phyloP scores from a whole-genome alignment of 2,888 invertebrate genomes.

The Lamproptera curius region DNA sequence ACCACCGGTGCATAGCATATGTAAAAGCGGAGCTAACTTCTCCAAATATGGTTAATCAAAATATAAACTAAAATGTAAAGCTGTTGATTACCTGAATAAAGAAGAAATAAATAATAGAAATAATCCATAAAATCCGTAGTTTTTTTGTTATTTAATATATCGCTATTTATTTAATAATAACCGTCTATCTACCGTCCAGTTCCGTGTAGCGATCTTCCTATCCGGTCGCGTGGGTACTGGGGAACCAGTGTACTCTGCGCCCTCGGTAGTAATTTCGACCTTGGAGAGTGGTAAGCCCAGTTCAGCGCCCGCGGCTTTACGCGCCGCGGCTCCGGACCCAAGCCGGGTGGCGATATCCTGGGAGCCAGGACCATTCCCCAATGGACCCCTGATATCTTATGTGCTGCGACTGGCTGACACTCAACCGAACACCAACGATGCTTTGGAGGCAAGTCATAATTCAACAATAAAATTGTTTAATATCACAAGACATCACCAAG shows the following conservation, averaged over 20 bases:
- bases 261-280: constrained; percentile 88
- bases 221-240: constrained; percentile 82
- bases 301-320: constrained; percentile 86
- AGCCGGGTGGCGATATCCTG: constrained; percentile 92
- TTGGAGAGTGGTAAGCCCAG: constrained; percentile 84
- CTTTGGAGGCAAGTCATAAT: constrained; percentile 78
- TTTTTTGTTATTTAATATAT: too few relatives aligned
- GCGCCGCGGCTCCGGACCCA: constrained; percentile 88
- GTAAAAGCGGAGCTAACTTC: too few relatives aligned
- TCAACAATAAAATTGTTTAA: too few relatives aligned
- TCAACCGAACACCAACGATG: constrained; percentile 76
- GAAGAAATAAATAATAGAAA: too few relatives aligned
- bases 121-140: too few relatives aligned
- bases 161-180: too few relatives aligned
- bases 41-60: too few relatives aligned
- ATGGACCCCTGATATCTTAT: constrained; percentile 93
- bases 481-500: not conserved
- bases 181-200: too few relatives aligned
- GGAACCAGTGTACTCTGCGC: constrained; percentile 85
- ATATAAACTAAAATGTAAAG: too few relatives aligned
- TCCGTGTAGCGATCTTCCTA: constrained; percentile 90
- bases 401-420: constrained; percentile 83
- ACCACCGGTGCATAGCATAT: too few relatives aligned
- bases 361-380: constrained; percentile 91
- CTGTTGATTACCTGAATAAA: too few relatives aligned